Evolutionary conservation across 53 echinoderm and acorn worm genomes (phyloP).

Genomic region (Mesocentrotus franciscanus): DNA sequence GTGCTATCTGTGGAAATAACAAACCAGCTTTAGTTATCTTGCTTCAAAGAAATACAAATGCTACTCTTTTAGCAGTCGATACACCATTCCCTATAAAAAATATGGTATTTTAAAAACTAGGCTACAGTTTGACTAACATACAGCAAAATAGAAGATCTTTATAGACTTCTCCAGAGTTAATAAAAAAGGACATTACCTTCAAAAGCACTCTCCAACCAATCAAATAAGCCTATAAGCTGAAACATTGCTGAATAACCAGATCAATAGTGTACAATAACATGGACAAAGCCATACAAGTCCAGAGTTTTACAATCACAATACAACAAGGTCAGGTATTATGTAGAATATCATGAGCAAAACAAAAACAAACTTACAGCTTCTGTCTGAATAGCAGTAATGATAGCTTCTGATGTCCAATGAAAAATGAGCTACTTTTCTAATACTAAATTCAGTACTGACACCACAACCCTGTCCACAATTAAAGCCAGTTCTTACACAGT

Average conservation of each 20-base stretch:
- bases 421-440: background rate
- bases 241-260: background rate
- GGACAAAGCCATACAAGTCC: background rate
- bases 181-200: background rate
- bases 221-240: background rate
- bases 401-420: background rate
- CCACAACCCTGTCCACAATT: background rate
- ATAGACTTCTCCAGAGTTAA: background rate
- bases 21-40: background rate
- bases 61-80: background rate
- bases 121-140: background rate
- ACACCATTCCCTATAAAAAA: background rate
- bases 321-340: background rate
- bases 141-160: background rate
- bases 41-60: background rate
- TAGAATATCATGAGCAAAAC: background rate
- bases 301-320: background rate
- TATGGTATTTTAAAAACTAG: no score
- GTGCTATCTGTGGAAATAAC: background rate
- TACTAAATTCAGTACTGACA: background rate
- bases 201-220: background rate
- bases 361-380: background rate
- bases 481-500: background rate
- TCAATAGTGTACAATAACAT: background rate
- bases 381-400: background rate